Conservation (phyloP, 2,888 invertebrate genomes). For the Reticulitermes lucifugus region DNA sequence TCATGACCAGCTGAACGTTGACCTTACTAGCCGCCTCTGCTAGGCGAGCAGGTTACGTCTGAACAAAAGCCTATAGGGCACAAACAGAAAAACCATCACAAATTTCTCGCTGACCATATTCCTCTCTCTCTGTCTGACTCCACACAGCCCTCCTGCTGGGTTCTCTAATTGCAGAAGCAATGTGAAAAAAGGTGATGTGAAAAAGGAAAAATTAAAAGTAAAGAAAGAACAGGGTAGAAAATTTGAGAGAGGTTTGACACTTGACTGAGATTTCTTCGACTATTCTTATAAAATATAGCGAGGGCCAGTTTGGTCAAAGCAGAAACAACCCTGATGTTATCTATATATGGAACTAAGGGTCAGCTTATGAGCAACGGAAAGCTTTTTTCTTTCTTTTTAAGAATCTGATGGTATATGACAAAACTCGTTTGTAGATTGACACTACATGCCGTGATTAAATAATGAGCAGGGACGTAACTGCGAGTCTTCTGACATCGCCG, state of each 20-base stretch:
- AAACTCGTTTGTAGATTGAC: background rate
- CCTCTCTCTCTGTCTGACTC: constrained; percentile 8
- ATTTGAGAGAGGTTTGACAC: constrained; percentile 31
- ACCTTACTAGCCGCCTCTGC: constrained; percentile 6
- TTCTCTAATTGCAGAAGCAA: constrained; percentile 42
- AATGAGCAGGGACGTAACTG: background rate
- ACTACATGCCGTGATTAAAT: background rate
- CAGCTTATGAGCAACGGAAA: background rate
- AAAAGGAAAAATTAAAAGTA: too few species aligned
- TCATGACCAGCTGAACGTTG: too few species aligned
- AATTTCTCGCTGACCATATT: background rate
- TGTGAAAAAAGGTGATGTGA: background rate
- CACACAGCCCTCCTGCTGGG: constrained; percentile 36
- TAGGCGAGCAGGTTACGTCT: background rate
- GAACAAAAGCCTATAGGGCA: constrained; percentile 36
- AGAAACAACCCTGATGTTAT: constrained; percentile 9
- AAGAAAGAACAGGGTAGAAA: background rate
- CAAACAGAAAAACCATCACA: constrained; percentile 35
- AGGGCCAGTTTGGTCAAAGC: constrained; percentile 11
- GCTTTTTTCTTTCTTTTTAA: background rate
- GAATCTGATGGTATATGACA: background rate
- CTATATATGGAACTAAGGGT: constrained; percentile 1
- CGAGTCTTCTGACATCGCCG: too few species aligned
- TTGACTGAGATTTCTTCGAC: constrained; percentile 23
- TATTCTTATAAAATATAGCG: constrained; percentile 38